A percentile compares a stretch with the other conserved stretches of the same genome.
phyloP scores from a whole-genome alignment of 2,113 vertebrate species.

The Thalassarche chlororhynchos region DNA sequence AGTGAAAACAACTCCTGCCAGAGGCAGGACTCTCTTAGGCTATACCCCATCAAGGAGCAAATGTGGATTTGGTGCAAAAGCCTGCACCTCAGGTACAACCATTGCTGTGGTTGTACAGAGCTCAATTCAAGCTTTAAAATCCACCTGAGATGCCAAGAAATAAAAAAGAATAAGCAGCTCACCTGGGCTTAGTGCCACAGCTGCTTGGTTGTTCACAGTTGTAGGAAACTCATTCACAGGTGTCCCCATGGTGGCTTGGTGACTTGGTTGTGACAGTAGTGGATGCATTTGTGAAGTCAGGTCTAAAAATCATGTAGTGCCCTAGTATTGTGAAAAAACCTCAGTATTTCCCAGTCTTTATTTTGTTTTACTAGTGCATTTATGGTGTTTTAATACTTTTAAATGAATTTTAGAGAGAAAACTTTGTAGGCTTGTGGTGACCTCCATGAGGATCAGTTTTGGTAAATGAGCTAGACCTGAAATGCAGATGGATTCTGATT shows the following conservation, averaged over 20 bases:
- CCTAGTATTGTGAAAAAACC: neutral
- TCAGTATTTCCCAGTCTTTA: neutral
- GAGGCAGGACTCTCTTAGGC: neutral
- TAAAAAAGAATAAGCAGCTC: neutral
- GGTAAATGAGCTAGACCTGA: neutral
- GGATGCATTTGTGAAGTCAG: neutral
- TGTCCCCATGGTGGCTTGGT: neutral
- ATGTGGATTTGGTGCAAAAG: accelerated
- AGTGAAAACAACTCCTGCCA: neutral
- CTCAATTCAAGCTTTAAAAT: neutral
- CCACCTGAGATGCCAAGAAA: neutral
- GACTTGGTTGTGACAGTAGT: neutral
- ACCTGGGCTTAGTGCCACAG: neutral
- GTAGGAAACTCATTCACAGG: accelerated
- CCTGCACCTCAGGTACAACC: neutral
- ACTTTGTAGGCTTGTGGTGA: accelerated
- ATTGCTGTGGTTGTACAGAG: neutral
- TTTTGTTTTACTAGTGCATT: neutral
- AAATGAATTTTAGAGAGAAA: neutral
- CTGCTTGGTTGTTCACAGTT: neutral
- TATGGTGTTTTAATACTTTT: neutral
- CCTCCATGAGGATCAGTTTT: neutral
- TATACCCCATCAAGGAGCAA: neutral
- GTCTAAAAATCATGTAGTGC: accelerated
- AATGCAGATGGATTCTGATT: neutral